Evolutionary conservation across 1,140 invertebrate species (phyloP), one percentile per base, ranked within the genome.

Genomic region (Pentalonia nigronervosa): DNA sequence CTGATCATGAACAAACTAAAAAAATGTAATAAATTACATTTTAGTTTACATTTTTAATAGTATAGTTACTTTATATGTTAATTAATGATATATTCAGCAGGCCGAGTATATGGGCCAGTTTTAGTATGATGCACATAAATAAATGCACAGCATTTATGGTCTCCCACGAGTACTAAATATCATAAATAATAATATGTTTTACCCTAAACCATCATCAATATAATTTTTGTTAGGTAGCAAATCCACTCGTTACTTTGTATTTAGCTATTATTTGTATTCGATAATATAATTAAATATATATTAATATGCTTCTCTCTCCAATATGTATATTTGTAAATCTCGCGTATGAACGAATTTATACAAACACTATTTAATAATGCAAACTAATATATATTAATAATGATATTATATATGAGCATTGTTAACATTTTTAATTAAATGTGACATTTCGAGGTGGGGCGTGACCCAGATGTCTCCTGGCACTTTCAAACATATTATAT

Each of bases 181-280:
- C 4, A 76, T 76, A 76, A 76, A 67, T 67, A 67, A 67, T 67
- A 60, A 30, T 30, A 60, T 30, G 25, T 30, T 8, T 56, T 76
- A 76, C 30, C 30, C 60, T 76, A 76, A 76, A 76, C 30, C 14
- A n/a, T 76, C 14, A 76, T 76, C 60, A 76, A 76, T 76, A 76
- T n/a, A 0, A 56, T 34, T 76, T n/a, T 76, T 76, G 60, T 76
- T 76, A 76, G 30, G 14, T n/a, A 17, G 4, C 25, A n/a, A 4
- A 76, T 76, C n/a, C 4, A 76, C 30, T 76, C 30, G 14, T n/a
- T 34, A n/a, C 6, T n/a, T 14, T 30, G 11, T 76, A 76, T 76
- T 67, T 76, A n/a, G 60, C n/a, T 76, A 76, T 76, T n/a, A 76
- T 76, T 76, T 76, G n/a, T n/a, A 76, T 76, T 76, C 4, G n/a